These are phyloP conservation scores for Hyles lineata DNA, from an alignment of 2,888 invertebrate genomes.

Conservation along the genomic window DNA sequence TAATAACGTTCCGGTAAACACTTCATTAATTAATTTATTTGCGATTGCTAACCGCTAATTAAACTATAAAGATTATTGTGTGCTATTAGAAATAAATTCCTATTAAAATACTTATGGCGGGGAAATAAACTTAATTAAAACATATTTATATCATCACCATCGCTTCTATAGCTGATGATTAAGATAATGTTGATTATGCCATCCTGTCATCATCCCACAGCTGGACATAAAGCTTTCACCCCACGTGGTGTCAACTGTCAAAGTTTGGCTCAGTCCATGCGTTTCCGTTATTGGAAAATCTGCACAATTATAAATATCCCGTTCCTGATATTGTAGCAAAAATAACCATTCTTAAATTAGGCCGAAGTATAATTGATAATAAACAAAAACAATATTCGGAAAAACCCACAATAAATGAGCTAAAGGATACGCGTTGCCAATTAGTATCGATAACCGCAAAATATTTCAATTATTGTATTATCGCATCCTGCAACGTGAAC, in stretches of 20 bases:
- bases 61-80: neutral
- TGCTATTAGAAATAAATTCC: neutral
- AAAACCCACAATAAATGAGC: slow-evolving; percentile 41
- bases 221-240: too few species aligned
- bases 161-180: too few species aligned
- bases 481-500: slow-evolving; percentile 45
- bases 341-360: neutral
- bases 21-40: neutral
- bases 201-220: too few species aligned
- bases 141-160: too few species aligned
- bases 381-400: slow-evolving; percentile 44
- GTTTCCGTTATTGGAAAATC: slow-evolving; percentile 27
- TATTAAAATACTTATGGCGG: too few species aligned
- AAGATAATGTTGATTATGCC: too few species aligned
- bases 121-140: too few species aligned
- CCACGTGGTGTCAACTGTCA: too few species aligned
- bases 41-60: neutral
- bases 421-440: slow-evolving; percentile 47
- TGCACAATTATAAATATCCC: slow-evolving; percentile 37
- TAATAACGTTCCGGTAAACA: neutral
- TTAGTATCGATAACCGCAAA: slow-evolving; percentile 45
- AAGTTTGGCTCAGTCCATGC: too few species aligned
- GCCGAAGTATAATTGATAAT: slow-evolving; percentile 10
- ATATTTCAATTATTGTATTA: slow-evolving; percentile 43
- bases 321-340: neutral